A percentile compares a stretch with the other conserved stretches of the same genome.
Evolutionary conservation across 2,888 invertebrate species (phyloP).

Genomic region (Seira ritae): DNA sequence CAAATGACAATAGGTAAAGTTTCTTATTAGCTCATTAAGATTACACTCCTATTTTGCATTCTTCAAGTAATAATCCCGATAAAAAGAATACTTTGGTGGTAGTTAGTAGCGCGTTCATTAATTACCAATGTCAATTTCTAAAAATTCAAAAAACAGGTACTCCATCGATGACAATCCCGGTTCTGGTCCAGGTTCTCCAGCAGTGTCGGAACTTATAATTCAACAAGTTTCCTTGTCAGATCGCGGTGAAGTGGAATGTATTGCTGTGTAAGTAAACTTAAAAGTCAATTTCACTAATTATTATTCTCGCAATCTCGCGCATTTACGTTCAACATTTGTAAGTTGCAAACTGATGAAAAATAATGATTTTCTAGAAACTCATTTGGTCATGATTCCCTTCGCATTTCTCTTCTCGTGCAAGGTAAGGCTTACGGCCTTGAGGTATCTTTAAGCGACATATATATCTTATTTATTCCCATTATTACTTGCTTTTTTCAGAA

Average conservation of each 20-base stretch:
- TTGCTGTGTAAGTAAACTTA: constrained; percentile 75
- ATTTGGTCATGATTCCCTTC: constrained; percentile 80
- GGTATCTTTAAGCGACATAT: not conserved
- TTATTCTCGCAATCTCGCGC: not conserved
- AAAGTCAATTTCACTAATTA: not conserved
- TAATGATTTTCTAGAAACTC: too few species aligned
- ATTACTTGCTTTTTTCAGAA: constrained; percentile 75
- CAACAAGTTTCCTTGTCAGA: constrained; percentile 78
- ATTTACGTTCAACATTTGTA: too few species aligned
- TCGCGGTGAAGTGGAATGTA: constrained; percentile 81
- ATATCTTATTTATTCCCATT: not conserved
- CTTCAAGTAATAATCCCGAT: not conserved
- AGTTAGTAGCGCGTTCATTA: not conserved
- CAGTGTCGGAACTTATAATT: constrained; percentile 79
- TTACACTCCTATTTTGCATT: too few species aligned
- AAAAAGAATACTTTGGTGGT: not conserved
- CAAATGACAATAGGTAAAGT: constrained; percentile 63
- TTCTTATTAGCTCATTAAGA: too few species aligned
- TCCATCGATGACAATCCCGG: constrained; percentile 48
- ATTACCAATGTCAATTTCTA: too few species aligned
- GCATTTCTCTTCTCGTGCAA: constrained; percentile 76
- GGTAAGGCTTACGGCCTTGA: constrained; percentile 74
- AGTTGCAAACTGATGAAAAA: too few species aligned
- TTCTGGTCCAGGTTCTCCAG: constrained; percentile 50
- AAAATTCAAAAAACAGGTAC: too few species aligned